phyloP scores from a whole-genome alignment of 2,113 vertebrate genomes.

The Platichthys flesus region DNA sequence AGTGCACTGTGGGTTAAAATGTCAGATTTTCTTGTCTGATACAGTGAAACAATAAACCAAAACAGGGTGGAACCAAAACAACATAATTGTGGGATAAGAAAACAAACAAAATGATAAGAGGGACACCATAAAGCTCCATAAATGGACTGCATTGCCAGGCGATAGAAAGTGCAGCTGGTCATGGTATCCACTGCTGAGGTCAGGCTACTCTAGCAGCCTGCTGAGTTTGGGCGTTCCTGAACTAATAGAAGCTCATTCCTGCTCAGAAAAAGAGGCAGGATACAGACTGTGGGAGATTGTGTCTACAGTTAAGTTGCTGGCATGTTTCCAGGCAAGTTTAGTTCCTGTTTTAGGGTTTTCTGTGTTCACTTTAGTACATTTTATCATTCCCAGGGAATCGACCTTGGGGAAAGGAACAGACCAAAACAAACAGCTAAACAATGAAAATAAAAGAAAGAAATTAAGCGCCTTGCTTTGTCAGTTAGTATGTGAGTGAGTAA shows the following conservation, averaged over 20 bases:
- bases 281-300: conserved; percentile 50
- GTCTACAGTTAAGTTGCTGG: conserved; percentile 4
- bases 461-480: neutral
- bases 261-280: conserved; percentile 38
- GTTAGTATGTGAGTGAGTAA: neutral
- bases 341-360: conserved; percentile 33
- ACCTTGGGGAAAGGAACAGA: neutral
- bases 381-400: neutral
- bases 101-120: neutral
- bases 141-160: too few species aligned
- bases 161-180: conserved; percentile 12
- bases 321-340: conserved; percentile 2
- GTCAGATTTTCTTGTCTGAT: neutral
- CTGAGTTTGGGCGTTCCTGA: conserved; percentile 8
- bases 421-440: neutral
- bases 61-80: neutral
- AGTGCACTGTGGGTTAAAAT: neutral
- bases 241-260: conserved; percentile 39
- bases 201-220: neutral
- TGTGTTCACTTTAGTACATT: neutral
- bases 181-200: neutral
- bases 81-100: neutral
- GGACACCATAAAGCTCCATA: neutral
- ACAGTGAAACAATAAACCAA: neutral
- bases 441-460: neutral